Conservation (phyloP, 2,113 vertebrate genomes). For the Egretta garzetta region DNA sequence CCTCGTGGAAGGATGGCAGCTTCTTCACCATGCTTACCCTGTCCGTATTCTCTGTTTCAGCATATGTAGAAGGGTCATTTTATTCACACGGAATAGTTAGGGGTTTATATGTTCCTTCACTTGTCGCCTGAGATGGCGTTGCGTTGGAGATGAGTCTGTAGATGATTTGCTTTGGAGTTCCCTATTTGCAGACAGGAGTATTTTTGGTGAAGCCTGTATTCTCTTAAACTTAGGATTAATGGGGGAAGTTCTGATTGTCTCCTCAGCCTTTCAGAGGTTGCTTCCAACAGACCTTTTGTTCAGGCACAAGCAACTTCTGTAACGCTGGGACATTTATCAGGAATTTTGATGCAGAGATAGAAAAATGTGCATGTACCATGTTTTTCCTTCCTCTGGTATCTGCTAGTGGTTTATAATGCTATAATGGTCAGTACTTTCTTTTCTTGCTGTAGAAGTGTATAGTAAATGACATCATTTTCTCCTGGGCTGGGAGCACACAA, state of each 20-base stretch:
- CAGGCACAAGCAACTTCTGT: not conserved
- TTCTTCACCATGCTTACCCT: not conserved
- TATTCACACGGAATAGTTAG: not conserved
- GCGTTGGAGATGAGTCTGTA: not conserved
- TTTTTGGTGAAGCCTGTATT: not conserved
- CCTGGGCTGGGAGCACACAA: not conserved
- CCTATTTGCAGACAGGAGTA: not conserved
- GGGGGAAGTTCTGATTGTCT: not conserved
- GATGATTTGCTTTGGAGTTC: conserved; percentile 12
- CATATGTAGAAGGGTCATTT: not conserved
- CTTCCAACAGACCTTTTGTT: not conserved
- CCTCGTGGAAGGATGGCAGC: not conserved
- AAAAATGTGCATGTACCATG: not conserved
- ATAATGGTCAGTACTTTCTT: not conserved
- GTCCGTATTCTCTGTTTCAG: not conserved
- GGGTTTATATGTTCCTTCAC: not conserved
- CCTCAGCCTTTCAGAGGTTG: not conserved
- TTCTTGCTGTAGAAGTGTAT: not conserved
- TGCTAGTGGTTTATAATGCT: not conserved
- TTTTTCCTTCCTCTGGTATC: not conserved
- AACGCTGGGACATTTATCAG: not conserved
- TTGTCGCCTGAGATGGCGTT: not conserved
- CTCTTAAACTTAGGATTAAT: not conserved
- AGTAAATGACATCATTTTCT: conserved; percentile 38
- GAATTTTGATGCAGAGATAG: not conserved